A percentile compares a stretch with the other conserved stretches of the same genome.
Evolutionary conservation across 1,140 invertebrate genomes (phyloP).

Genomic region (Mycetomoellerius zeteki): DNA sequence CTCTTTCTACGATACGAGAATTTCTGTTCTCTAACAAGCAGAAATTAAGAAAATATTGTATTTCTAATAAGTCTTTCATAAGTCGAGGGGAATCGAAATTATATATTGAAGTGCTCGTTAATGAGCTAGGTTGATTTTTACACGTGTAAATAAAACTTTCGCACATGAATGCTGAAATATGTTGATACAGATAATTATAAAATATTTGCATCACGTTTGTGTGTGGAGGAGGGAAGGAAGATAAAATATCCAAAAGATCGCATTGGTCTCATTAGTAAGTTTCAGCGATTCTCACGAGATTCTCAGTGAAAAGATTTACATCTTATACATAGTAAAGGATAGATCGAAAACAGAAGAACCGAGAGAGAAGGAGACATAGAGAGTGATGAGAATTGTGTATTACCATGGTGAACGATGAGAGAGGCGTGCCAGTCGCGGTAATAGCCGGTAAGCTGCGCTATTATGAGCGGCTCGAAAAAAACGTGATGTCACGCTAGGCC

Average conservation of each 20-base stretch:
- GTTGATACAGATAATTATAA: background rate
- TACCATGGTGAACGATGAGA: conserved; percentile 79
- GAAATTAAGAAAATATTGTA: background rate
- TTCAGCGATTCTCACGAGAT: background rate
- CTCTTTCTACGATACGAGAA: conserved; percentile 56
- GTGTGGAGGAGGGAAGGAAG: background rate
- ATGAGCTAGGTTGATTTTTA: background rate
- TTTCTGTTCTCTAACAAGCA: conserved; percentile 35
- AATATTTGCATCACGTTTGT: background rate
- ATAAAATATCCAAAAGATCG: background rate
- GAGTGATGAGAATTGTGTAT: conserved; percentile 31
- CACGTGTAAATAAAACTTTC: background rate
- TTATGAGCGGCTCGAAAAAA: conserved; percentile 77
- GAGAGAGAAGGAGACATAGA: conserved; percentile 5
- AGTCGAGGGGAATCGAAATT: conserved; percentile 10
- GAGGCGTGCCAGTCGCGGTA: conserved; percentile 79
- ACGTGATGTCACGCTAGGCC: conserved; percentile 76
- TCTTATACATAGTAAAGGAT: background rate
- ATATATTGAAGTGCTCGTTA: conserved; percentile 16
- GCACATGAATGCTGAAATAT: background rate
- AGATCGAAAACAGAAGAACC: conserved; percentile 30
- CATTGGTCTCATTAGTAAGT: conserved; percentile 3
- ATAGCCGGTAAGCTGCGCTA: conserved; percentile 81
- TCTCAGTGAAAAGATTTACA: conserved; percentile 9
- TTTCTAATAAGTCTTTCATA: background rate